Evolutionary conservation across 2,113 vertebrate species (phyloP), one percentile per base, ranked within the genome.

Genomic region (Myotis yumanensis): DNA sequence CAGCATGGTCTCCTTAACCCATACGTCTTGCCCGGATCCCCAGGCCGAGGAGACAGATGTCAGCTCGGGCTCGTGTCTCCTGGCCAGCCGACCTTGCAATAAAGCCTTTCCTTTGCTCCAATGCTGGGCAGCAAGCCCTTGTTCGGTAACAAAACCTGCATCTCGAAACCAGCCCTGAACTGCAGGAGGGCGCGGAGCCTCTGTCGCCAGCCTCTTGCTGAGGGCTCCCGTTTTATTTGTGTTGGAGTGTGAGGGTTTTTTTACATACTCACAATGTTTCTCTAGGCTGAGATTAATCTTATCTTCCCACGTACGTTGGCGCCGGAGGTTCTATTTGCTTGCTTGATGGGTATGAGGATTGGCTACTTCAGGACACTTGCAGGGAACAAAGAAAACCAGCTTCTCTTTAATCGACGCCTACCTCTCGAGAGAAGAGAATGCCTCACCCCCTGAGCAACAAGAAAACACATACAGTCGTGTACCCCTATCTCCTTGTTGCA

Each of bases 261-360:
- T 46, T 72, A 54, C 15, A 5, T 2, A 22, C 30, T 32, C 46
- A 17, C 46, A 11, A 43, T 32, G 7, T 59, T 10, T 37, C 73
- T 57, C 89, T 71, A 23, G 37, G 62, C 23, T 90, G 32, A 90
- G 71, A 43, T 35, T 54, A 57, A 76, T 66, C 40, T 80, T 57
- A 35, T 64, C 57, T 30, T 75, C 51, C n/a, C 16, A 48, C 43
- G 43, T 69, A 16, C 12, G 1, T 40, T 54, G 57, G 83, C 43
- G 40, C 12, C 7, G 4, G 18, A 84, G 18, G 37, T 12, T 30
- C 8, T 37, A 76, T 75, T 76, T 92, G 37, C 12, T 79, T 79
- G 57, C 52, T 77, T 6, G 17, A 79, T 35, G 92, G 32, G 51
- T n/a, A 80, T 35, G 30, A 57, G 8, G 72, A 28, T 2, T 52